phyloP scores from a whole-genome alignment of 1,140 invertebrate species.

The Bombus fervidus region DNA sequence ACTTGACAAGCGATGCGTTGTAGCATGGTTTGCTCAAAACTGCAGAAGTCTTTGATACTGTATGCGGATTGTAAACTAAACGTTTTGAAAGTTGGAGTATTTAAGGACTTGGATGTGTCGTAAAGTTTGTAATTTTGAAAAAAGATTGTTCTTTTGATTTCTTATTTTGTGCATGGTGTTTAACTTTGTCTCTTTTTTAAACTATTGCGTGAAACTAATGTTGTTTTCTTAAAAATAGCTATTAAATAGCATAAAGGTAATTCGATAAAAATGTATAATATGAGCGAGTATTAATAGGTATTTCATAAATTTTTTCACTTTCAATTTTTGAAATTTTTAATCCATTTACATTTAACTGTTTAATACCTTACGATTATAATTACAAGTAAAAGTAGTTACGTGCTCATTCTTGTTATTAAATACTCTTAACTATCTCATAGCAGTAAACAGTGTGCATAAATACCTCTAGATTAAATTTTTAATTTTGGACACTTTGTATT shows the following conservation, averaged over 20 bases:
- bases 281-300: slow-evolving; percentile 23
- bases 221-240: slow-evolving; percentile 26
- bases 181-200: slow-evolving; percentile 47
- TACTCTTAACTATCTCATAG: slow-evolving; percentile 43
- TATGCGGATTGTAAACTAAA: slow-evolving; percentile 26
- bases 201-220: background rate
- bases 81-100: slow-evolving; percentile 36
- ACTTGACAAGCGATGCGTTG: slow-evolving; percentile 73
- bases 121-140: background rate
- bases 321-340: slow-evolving; percentile 23
- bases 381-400: slow-evolving; percentile 14
- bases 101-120: slow-evolving; percentile 32
- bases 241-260: slow-evolving; percentile 3
- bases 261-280: background rate
- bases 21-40: slow-evolving; percentile 72
- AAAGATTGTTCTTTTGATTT: slow-evolving; percentile 7
- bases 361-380: slow-evolving; percentile 15
- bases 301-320: slow-evolving; percentile 22
- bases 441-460: slow-evolving; percentile 27
- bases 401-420: slow-evolving; percentile 52
- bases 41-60: slow-evolving; percentile 41
- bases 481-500: slow-evolving; percentile 13
- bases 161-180: slow-evolving; percentile 19
- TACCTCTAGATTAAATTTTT: slow-evolving; percentile 36
- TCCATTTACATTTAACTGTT: slow-evolving; percentile 4